Evolutionary conservation across 2,888 invertebrate species (phyloP).

Genomic region (Lasius platythorax): DNA sequence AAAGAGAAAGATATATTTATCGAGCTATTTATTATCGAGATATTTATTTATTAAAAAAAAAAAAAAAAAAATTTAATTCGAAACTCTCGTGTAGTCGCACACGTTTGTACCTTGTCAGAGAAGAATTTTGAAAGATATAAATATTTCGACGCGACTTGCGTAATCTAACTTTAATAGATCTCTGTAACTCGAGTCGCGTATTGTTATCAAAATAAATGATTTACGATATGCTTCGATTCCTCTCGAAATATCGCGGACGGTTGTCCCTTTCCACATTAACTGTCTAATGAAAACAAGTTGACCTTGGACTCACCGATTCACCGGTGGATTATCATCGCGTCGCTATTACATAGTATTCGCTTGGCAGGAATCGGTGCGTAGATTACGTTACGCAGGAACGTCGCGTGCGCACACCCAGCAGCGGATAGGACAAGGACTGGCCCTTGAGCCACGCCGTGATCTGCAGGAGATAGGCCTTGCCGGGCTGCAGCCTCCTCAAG

Average conservation of each 20-base stretch:
- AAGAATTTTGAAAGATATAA: conserved; percentile 15
- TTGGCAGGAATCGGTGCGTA: conserved; percentile 19
- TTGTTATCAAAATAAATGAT: conserved; percentile 2
- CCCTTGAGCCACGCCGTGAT: conserved; percentile 81
- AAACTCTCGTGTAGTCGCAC: background rate
- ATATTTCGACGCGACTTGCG: background rate
- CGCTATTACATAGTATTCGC: conserved; percentile 43
- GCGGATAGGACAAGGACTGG: conserved; percentile 80
- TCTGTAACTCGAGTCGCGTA: background rate
- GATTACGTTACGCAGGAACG: conserved; percentile 76
- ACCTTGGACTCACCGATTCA: background rate
- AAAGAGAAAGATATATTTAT: background rate
- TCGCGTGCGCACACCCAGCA: conserved; percentile 79
- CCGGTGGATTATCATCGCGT: conserved; percentile 40
- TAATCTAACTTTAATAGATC: background rate
- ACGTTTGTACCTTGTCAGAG: background rate
- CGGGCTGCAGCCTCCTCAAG: conserved; percentile 79
- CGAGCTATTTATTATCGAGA: background rate
- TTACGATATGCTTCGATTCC: background rate
- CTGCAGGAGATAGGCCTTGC: conserved; percentile 80
- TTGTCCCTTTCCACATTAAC: background rate
- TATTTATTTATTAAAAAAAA: too few species aligned
- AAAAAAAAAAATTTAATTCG: background rate
- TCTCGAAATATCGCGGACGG: background rate
- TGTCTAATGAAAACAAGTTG: background rate